phyloP scores from a whole-genome alignment of 2,113 vertebrate species.

The Lepidothrix coronata region DNA sequence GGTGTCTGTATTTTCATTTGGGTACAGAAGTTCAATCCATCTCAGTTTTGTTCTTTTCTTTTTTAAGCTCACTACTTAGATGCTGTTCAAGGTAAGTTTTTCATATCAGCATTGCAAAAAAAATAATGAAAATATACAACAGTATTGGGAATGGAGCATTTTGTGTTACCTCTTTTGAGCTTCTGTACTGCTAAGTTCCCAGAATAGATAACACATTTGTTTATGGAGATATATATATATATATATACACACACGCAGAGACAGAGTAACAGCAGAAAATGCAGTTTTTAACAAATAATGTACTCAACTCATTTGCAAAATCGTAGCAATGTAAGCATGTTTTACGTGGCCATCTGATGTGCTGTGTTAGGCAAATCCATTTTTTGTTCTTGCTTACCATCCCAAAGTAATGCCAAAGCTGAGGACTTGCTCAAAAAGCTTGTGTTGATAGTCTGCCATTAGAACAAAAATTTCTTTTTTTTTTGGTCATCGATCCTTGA shows the following conservation, averaged over 20 bases:
- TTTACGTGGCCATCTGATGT: neutral
- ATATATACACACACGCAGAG: neutral
- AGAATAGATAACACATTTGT: neutral
- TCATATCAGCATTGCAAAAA: conserved; percentile 11
- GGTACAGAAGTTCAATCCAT: conserved; percentile 62
- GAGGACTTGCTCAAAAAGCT: neutral
- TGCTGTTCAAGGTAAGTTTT: conserved; percentile 78
- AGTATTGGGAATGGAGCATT: neutral
- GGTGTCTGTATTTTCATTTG: conserved; percentile 48
- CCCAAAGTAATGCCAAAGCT: neutral
- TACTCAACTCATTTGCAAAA: neutral
- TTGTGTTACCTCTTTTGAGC: conserved; percentile 1
- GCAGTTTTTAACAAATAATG: neutral
- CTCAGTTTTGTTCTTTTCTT: conserved; percentile 58
- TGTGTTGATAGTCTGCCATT: neutral
- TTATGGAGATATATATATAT: neutral
- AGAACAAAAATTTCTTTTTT: neutral
- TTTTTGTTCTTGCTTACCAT: neutral
- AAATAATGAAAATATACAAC: neutral
- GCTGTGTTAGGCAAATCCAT: neutral
- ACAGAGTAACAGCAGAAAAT: neutral
- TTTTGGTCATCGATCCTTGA: neutral
- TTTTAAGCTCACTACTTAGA: conserved; percentile 81
- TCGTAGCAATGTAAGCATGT: neutral
- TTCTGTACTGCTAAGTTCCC: neutral